phyloP scores from a whole-genome alignment of 1,140 invertebrate species.

The Drosophila willistoni region DNA sequence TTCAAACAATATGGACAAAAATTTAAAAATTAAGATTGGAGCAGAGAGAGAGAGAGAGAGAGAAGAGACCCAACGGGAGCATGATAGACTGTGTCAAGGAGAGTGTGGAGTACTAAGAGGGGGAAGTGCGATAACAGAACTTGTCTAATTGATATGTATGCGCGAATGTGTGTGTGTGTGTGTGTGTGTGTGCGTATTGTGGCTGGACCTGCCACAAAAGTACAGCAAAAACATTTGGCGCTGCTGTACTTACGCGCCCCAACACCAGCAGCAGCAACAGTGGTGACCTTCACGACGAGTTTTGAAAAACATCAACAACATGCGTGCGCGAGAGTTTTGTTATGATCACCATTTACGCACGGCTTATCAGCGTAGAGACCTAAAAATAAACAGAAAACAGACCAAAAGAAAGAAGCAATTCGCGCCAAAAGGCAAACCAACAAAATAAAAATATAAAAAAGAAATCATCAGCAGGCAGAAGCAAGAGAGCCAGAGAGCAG shows the following conservation, averaged over 20 bases:
- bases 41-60: not conserved
- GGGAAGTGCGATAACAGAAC: slow-evolving; percentile 41
- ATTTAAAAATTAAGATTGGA: slow-evolving; percentile 4
- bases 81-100: too few relatives aligned
- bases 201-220: slow-evolving; percentile 52
- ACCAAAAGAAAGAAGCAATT: slow-evolving; percentile 39
- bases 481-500: slow-evolving; percentile 20
- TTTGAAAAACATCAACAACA: slow-evolving; percentile 63
- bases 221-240: slow-evolving; percentile 32
- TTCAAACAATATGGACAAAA: slow-evolving; percentile 14
- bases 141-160: slow-evolving; percentile 40
- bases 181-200: slow-evolving; percentile 12
- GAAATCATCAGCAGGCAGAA: slow-evolving; percentile 39
- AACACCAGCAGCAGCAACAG: not conserved
- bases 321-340: slow-evolving; percentile 58
- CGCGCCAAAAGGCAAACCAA: slow-evolving; percentile 64
- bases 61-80: not conserved
- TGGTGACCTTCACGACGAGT: slow-evolving; percentile 76
- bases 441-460: not conserved
- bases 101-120: not conserved
- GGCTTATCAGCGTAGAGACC: slow-evolving; percentile 65
- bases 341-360: slow-evolving; percentile 45
- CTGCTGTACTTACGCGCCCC: slow-evolving; percentile 72
- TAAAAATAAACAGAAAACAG: slow-evolving; percentile 72
- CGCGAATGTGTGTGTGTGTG: not conserved